phyloP scores from a whole-genome alignment of 2,113 vertebrate genomes.

The Oenanthe melanoleuca region DNA sequence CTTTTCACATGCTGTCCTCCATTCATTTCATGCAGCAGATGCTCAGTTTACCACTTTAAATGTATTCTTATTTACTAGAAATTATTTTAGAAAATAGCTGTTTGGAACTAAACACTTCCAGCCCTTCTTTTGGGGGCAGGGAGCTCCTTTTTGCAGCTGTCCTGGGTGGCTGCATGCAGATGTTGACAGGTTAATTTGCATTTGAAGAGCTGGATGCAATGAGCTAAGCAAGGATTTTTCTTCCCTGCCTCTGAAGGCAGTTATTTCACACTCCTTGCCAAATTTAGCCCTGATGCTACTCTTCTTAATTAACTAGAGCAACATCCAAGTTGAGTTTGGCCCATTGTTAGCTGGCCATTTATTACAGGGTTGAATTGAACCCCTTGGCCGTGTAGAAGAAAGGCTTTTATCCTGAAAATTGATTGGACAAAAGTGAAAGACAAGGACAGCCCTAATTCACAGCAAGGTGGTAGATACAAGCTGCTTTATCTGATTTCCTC shows the following conservation, averaged over 20 bases:
- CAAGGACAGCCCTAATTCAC: neutral
- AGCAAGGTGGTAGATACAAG: neutral
- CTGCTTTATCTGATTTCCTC: neutral
- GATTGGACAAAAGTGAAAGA: neutral
- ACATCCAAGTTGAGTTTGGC: constrained; percentile 26
- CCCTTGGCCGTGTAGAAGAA: neutral
- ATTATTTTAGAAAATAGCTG: constrained; percentile 61
- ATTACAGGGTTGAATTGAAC: constrained; percentile 24
- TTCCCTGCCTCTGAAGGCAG: constrained; percentile 48
- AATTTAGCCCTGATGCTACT: constrained; percentile 25
- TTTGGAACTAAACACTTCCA: constrained; percentile 51
- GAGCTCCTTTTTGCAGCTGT: constrained; percentile 46
- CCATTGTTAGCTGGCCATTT: constrained; percentile 12
- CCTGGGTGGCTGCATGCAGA: constrained; percentile 52
- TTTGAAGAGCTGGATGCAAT: constrained; percentile 63
- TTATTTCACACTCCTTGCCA: constrained; percentile 38
- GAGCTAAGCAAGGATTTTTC: constrained; percentile 54
- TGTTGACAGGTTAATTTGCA: constrained; percentile 69
- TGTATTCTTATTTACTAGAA: constrained; percentile 66
- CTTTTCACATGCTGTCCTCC: constrained; percentile 27
- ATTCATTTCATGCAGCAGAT: constrained; percentile 44
- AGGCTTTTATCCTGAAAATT: neutral
- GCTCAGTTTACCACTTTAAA: constrained; percentile 52
- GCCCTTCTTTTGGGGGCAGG: constrained; percentile 7
- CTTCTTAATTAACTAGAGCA: constrained; percentile 41